Conservation (phyloP, 2,888 invertebrate species). For the Torymus tubicola region DNA sequence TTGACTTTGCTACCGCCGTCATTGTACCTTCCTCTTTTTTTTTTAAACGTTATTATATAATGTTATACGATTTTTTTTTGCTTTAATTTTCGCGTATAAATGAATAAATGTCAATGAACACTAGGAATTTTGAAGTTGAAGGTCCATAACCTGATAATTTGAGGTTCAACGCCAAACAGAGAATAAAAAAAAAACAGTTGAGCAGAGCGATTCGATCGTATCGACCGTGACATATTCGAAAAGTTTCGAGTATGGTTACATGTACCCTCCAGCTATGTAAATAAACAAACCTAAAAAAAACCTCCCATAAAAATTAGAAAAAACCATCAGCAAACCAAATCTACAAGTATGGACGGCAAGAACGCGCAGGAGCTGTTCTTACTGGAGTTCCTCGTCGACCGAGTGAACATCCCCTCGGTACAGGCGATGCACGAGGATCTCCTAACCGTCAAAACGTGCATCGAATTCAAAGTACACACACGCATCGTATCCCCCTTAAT, state of each 20-base stretch:
- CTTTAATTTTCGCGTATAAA: background rate
- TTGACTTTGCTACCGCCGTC: background rate
- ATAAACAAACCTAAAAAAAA: constrained; percentile 7
- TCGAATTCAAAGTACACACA: constrained; percentile 78
- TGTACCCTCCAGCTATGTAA: background rate
- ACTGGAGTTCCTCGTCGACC: constrained; percentile 82
- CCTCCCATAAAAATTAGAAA: constrained; percentile 15
- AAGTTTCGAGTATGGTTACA: constrained; percentile 39
- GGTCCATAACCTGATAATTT: constrained; percentile 5
- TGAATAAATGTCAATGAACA: background rate
- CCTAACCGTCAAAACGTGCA: constrained; percentile 78
- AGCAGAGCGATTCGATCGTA: constrained; percentile 5
- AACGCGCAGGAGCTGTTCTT: constrained; percentile 77
- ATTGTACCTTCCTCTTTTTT: constrained; percentile 11
- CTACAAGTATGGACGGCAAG: constrained; percentile 59
- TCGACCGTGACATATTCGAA: constrained; percentile 10
- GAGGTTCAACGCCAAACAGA: background rate
- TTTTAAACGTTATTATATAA: background rate
- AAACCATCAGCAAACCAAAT: too few relatives aligned
- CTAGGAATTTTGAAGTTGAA: constrained; percentile 33
- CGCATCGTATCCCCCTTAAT: too few relatives aligned
- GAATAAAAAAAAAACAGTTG: constrained; percentile 23
- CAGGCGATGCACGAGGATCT: constrained; percentile 69
- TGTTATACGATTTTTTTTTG: constrained; percentile 21
- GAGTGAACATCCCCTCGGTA: constrained; percentile 71